phyloP scores from a whole-genome alignment of 2,113 vertebrate genomes.

The Vimba vimba region DNA sequence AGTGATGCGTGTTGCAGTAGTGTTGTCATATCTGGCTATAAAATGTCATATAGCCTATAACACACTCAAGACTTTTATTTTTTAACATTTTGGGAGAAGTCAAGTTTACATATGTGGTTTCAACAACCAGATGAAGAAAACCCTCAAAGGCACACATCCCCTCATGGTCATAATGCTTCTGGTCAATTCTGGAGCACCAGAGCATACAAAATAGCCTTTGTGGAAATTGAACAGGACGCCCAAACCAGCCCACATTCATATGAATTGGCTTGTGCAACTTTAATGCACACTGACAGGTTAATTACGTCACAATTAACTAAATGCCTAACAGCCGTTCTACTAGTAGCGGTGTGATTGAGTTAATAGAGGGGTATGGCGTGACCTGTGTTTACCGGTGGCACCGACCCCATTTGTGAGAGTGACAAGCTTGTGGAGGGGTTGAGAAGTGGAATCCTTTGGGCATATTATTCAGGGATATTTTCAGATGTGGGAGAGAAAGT shows the following conservation, averaged over 20 bases:
- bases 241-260: slow-evolving; percentile 10
- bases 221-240: slow-evolving; percentile 22
- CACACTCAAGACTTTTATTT: too few species aligned
- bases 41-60: too few species aligned
- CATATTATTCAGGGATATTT: slow-evolving; percentile 86
- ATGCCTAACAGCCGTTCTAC: slow-evolving; percentile 95
- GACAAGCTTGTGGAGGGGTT: slow-evolving; percentile 65
- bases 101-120: too few species aligned
- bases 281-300: slow-evolving; percentile 98
- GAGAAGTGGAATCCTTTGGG: slow-evolving; percentile 70
- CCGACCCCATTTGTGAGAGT: slow-evolving; percentile 82
- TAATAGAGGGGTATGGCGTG: slow-evolving; percentile 80
- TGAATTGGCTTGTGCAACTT: slow-evolving; percentile 83
- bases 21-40: too few species aligned
- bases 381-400: slow-evolving; percentile 77
- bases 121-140: too few species aligned
- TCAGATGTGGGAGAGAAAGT: slow-evolving; percentile 81
- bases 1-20: too few species aligned
- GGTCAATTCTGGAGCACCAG: not conserved
- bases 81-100: too few species aligned
- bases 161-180: not conserved
- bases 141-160: not conserved
- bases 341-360: slow-evolving; percentile 91
- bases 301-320: slow-evolving; percentile 98
- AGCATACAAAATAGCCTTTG: slow-evolving; percentile 36